phyloP scores from a whole-genome alignment of 1,140 invertebrate genomes.

The Penaeus indicus region DNA sequence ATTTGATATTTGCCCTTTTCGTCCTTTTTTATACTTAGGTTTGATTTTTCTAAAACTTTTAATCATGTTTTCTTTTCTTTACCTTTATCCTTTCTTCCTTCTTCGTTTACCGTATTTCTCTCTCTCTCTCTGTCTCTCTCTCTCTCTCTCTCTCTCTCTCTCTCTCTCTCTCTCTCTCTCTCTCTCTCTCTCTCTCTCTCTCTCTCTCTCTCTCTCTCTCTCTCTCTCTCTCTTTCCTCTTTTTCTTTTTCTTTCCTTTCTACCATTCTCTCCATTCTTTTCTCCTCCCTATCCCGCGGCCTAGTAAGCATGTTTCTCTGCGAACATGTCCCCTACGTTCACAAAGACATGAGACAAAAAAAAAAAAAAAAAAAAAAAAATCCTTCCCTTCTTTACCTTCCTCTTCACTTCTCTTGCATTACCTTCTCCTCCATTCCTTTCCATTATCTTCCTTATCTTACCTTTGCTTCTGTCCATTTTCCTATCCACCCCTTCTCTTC shows the following conservation, averaged over 20 bases:
- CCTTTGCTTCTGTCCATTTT: neutral
- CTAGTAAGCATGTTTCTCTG: no score
- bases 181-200: neutral
- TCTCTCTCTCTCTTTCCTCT: neutral
- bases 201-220: neutral
- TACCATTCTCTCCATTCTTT: neutral
- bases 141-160: neutral
- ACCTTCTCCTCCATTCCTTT: neutral
- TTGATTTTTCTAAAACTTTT: no score
- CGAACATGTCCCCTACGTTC: no score
- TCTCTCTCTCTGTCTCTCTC: neutral
- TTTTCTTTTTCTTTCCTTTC: neutral
- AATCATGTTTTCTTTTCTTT: no score
- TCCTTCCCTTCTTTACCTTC: neutral
- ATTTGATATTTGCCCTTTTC: neutral
- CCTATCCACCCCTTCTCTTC: neutral
- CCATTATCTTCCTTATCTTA: neutral
- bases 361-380: no score
- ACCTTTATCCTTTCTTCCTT: neutral
- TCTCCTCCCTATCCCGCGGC: neutral
- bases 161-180: slow-evolving; percentile 3
- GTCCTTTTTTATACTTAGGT: neutral
- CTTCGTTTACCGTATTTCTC: neutral
- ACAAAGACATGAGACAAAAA: no score
- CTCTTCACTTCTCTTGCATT: neutral